Evolutionary conservation across 2,797 vertebrate genomes (phyloP), one percentile per base, ranked within the genome.

Genomic region (Craterocephalus amniculus): DNA sequence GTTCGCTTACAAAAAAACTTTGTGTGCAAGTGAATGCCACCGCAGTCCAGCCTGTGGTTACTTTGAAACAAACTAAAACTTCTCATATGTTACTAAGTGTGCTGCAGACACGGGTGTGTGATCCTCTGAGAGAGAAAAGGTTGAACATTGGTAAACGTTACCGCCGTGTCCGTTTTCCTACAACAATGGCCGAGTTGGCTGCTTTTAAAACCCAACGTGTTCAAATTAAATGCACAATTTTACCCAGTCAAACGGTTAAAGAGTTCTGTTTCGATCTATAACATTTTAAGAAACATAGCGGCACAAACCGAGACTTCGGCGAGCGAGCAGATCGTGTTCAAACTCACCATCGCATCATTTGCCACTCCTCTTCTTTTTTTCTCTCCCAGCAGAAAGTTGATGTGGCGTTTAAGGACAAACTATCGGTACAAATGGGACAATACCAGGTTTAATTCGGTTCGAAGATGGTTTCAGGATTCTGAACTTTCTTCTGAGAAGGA

Each of bases 321-420:
- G 24, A 31, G 0, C 18, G 14, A 0, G 2, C 2, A 0, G 0
- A 1, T 35, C 31, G 52, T 14, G 18, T 24, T 10, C 1, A 0
- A 20, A 76, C 87, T 85, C 75, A 90, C 89, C 86, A 80, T n/a
- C 0, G 45, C 83, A 86, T 83, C 65, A 31, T 62, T 18, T 34
- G 31, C 2, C 32, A 4, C n/a, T 13, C 38, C 14, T 6, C 4
- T 12, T n/a, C 26, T 14, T 43, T 48, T 31, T 26, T 27, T 64
- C 31, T 10, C 35, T 48, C 52, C 2, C 3, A 45, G 34, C 16
- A 2, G 22, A 2, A 14, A 9, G 5, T n/a, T 48, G 48, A 11
- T 6, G 36, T 34, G 20, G 14, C 0, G 32, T 26, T 68, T 9
- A 0, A 4, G 29, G 29, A 1, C 26, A 22, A 45, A 58, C 18